Conservation (phyloP, 2,113 vertebrate species). For the Hassar affinis region DNA sequence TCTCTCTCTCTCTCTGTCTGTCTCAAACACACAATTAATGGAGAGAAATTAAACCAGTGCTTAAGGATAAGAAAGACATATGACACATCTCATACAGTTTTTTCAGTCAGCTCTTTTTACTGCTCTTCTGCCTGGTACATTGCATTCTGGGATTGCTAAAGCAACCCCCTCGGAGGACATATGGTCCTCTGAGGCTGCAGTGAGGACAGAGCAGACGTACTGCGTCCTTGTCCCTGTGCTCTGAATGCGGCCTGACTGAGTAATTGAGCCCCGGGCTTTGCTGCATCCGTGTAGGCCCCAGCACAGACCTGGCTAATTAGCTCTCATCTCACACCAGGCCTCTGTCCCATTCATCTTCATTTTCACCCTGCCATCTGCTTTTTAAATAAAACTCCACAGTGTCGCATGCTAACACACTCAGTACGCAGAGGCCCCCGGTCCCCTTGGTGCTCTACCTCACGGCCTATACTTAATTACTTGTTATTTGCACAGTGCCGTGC, state of each 20-base stretch:
- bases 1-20: slow-evolving; percentile 60
- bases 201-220: slow-evolving; percentile 45
- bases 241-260: slow-evolving; percentile 68
- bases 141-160: slow-evolving; percentile 66
- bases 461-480: slow-evolving; percentile 71
- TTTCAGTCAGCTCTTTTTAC: slow-evolving; percentile 49
- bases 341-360: slow-evolving; percentile 79
- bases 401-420: slow-evolving; percentile 28
- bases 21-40: slow-evolving; percentile 67
- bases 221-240: slow-evolving; percentile 56
- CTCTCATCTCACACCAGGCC: slow-evolving; percentile 74
- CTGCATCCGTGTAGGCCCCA: slow-evolving; percentile 70
- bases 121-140: slow-evolving; percentile 57
- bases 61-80: slow-evolving; percentile 40
- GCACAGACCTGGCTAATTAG: slow-evolving; percentile 80
- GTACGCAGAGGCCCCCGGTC: slow-evolving; percentile 62
- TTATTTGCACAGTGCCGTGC: slow-evolving; percentile 62
- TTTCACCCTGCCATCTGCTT: slow-evolving; percentile 73
- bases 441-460: slow-evolving; percentile 64
- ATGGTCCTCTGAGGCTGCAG: slow-evolving; percentile 44
- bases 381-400: slow-evolving; percentile 74
- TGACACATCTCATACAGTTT: slow-evolving; percentile 59
- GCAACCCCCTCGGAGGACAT: slow-evolving; percentile 44
- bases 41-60: slow-evolving; percentile 51
- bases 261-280: slow-evolving; percentile 73